These are phyloP conservation scores for Trichogramma pretiosum DNA, from an alignment of 1,140 invertebrate genomes.

Conservation along the genomic window DNA sequence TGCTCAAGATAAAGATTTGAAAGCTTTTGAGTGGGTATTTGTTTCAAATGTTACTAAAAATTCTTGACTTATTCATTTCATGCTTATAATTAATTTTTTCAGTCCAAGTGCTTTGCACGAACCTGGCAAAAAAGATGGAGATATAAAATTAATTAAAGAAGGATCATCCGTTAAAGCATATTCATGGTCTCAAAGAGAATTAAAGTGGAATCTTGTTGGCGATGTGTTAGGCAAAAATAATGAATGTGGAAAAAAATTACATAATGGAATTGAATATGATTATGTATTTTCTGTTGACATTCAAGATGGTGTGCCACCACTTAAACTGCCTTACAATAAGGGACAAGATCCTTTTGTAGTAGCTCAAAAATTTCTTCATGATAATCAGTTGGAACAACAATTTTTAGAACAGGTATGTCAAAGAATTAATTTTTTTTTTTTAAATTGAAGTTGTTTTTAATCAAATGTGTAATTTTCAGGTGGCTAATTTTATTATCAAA, in stretches of 20 bases:
- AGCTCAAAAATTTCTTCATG: conserved; percentile 87
- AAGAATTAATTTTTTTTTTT: conserved; percentile 3
- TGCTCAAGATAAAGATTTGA: conserved; percentile 67
- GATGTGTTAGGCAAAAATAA: conserved; percentile 75
- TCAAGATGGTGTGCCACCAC: conserved; percentile 74
- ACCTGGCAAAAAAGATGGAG: conserved; percentile 75
- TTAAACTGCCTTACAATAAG: conserved; percentile 88
- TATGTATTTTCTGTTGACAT: conserved; percentile 92
- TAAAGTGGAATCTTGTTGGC: conserved; percentile 78
- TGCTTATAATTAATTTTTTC: conserved; percentile 18
- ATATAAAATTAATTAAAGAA: conserved; percentile 75
- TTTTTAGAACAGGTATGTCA: conserved; percentile 80
- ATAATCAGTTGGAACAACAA: conserved; percentile 73
- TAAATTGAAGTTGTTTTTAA: conserved; percentile 1
- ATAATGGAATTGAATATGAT: conserved; percentile 87
- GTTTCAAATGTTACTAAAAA: conserved; percentile 6
- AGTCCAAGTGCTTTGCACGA: conserved; percentile 61
- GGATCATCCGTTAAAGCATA: conserved; percentile 67
- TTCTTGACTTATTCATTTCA: conserved; percentile 10
- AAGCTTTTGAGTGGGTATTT: conserved; percentile 61
- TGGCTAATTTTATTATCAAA: conserved; percentile 88
- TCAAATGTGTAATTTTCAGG: conserved; percentile 42
- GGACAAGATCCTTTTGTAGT: conserved; percentile 81
- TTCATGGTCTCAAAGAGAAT: conserved; percentile 63
- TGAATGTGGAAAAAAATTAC: conserved; percentile 62